A percentile compares a stretch with the other conserved stretches of the same genome.
These are phyloP conservation scores for Coregonus ussuriensis DNA, from an alignment of 2,797 vertebrate genomes.

Conservation along the genomic window DNA sequence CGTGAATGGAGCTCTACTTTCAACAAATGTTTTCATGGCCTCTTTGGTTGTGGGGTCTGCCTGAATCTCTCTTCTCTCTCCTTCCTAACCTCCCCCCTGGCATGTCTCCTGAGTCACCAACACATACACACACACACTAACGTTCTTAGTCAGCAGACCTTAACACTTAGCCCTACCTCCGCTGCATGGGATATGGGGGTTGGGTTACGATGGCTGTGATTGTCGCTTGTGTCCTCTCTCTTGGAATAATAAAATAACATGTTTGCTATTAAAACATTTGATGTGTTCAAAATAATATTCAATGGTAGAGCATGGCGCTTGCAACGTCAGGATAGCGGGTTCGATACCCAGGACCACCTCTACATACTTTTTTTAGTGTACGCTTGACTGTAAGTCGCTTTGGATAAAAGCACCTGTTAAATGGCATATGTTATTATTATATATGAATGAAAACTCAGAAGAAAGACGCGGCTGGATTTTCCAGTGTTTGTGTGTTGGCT, in stretches of 20 bases:
- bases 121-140: not conserved
- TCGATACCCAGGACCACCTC: too few relatives aligned
- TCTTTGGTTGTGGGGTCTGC: conserved; percentile 6
- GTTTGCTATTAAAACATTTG: not conserved
- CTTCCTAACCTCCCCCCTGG: not conserved
- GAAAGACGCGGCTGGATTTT: too few relatives aligned
- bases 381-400: too few relatives aligned
- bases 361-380: too few relatives aligned
- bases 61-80: conserved; percentile 2
- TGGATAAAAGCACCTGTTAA: too few relatives aligned
- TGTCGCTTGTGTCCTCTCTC: conserved; percentile 1
- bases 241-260: conserved; percentile 3
- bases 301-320: not conserved
- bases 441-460: too few relatives aligned
- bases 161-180: conserved; percentile 36
- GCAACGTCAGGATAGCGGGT: too few relatives aligned
- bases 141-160: not conserved
- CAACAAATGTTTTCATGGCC: not conserved
- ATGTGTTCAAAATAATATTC: not conserved
- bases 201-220: not conserved
- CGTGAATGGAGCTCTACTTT: not conserved
- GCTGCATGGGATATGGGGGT: conserved; percentile 45
- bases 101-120: conserved; percentile 12
- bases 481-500: not conserved
- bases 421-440: too few relatives aligned